Evolutionary conservation across 2,113 vertebrate genomes (phyloP), one percentile per base, ranked within the genome.

Genomic region (Noctilio leporinus): DNA sequence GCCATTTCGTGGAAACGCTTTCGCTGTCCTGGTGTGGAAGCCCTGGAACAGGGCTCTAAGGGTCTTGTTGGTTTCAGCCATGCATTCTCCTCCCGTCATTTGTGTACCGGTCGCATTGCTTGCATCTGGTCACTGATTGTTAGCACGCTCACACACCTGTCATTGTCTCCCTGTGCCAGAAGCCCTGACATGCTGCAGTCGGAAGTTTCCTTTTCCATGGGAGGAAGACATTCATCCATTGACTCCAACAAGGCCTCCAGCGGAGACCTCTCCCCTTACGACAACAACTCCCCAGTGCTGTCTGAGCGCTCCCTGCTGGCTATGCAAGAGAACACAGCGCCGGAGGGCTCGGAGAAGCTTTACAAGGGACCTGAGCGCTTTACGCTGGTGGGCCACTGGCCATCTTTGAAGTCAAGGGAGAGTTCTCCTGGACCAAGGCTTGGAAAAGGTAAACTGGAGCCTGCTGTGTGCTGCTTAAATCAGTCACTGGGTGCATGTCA

Each of bases 221-320:
- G 98, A 96, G 99, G 98, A 95, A 98, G 99, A 85, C 98, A 99
- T 95, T 99, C 98, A 33, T 99, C 99, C 97, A 99, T 98, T 26
- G 99, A 99, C 87, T 99, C 99, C 93, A 99, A 99, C 97, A 99
- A 99, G 96, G 99, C 98, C 81, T 99, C 99, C 16, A 99, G 99
- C 0, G 99, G 99, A 38, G 99, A 99, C 89, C 98, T 99, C 73
- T 99, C 99, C 91, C 99, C 99, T 3, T 99, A 99, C 0, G 99
- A 99, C 98, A 99, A 99, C 98, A 99, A 99, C 98, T 99, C 99
- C 26, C 99, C 99, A 0, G 98, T 99, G 91, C 98, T 99, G 47
- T 99, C 99, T 0, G 99, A 99, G 76, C 98, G 98, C 73, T 98
- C 98, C 3, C 96, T 98, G 94, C 92, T 98, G 95, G 98, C 99